Percentiles rank a stretch among this genome's conserved stretches.
phyloP scores from a whole-genome alignment of 2,113 vertebrate species.

The Muscicapa adusta region DNA sequence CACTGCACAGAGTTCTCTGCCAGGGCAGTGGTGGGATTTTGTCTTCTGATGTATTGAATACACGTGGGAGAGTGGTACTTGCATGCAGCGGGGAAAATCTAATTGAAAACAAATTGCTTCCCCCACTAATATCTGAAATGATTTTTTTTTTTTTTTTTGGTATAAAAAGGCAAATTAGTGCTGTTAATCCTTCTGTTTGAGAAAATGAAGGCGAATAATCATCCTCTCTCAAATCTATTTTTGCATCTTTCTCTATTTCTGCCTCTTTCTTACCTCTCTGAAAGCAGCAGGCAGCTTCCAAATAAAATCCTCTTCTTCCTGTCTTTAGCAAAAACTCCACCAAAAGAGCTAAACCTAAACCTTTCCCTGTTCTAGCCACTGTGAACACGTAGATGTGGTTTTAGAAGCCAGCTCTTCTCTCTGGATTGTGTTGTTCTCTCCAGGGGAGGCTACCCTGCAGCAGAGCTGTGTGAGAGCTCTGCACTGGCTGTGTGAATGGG shows the following conservation, averaged over 20 bases:
- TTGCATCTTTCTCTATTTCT: not conserved
- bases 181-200: not conserved
- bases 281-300: not conserved
- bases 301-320: not conserved
- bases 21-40: not conserved
- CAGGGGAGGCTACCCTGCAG: not conserved
- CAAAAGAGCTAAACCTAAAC: not conserved
- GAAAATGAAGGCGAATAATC: constrained; percentile 16
- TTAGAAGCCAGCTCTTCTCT: accelerated
- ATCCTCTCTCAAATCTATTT: not conserved
- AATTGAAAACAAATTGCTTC: not conserved
- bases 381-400: not conserved
- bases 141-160: not conserved
- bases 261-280: not conserved
- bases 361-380: not conserved
- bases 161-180: not conserved
- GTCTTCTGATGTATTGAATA: not conserved
- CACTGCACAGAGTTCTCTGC: not conserved
- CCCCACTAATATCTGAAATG: not conserved
- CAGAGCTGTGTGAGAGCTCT: not conserved
- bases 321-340: not conserved
- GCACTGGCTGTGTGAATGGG: not conserved
- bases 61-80: not conserved
- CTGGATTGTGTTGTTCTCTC: not conserved
- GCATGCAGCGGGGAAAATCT: not conserved